These are phyloP conservation scores for Amia ocellicauda DNA, from an alignment of 2,113 vertebrate species.

Conservation along the genomic window DNA sequence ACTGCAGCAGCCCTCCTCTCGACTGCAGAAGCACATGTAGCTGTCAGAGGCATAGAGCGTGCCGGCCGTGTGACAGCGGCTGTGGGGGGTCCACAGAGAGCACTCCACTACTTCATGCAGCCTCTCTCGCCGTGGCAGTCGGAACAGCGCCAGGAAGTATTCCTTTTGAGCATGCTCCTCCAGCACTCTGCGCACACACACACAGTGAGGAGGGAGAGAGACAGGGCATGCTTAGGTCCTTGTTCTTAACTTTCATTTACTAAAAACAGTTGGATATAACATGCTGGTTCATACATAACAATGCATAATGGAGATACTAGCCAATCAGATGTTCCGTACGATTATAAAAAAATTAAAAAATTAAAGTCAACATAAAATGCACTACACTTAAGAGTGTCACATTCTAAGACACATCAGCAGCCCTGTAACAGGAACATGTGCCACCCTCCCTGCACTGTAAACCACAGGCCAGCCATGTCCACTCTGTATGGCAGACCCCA, in stretches of 20 bases:
- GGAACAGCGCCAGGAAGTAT: conserved; percentile 88
- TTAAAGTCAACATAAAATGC: too few relatives aligned
- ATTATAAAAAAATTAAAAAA: too few relatives aligned
- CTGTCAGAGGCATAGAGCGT: conserved; percentile 83
- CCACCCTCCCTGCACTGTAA: too few relatives aligned
- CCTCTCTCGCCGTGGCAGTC: conserved; percentile 78
- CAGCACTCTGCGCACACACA: conserved; percentile 69
- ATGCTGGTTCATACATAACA: too few relatives aligned
- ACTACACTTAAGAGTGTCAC: too few relatives aligned
- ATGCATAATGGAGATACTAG: too few relatives aligned
- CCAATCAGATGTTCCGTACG: too few relatives aligned
- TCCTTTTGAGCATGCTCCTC: conserved; percentile 85
- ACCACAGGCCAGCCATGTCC: not conserved
- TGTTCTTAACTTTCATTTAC: too few relatives aligned
- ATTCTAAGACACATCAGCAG: too few relatives aligned
- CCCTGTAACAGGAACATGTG: too few relatives aligned
- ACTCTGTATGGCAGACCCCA: not conserved
- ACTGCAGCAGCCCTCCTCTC: conserved; percentile 78
- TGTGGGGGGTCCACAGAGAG: conserved; percentile 88
- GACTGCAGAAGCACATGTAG: conserved; percentile 90
- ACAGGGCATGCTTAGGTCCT: too few relatives aligned
- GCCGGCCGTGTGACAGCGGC: conserved; percentile 83
- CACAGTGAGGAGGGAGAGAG: not conserved
- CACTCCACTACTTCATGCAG: conserved; percentile 76
- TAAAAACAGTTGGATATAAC: too few relatives aligned